phyloP scores from a whole-genome alignment of 2,797 vertebrate genomes.

The Rhabdophis nuchalis region DNA sequence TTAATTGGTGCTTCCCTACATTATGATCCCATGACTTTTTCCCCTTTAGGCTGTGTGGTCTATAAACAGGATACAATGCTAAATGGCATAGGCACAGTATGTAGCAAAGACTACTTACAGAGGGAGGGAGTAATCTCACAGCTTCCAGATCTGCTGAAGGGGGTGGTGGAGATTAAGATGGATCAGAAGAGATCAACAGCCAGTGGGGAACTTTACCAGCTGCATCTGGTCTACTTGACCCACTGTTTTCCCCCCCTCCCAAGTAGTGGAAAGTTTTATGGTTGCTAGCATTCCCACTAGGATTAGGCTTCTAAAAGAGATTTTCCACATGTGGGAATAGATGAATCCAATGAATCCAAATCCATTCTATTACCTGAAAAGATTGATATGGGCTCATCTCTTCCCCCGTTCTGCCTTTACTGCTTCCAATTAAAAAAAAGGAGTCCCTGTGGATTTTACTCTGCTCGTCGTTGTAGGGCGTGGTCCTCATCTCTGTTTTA shows the following conservation, averaged over 20 bases:
- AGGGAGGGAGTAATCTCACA: neutral
- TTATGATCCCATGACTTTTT: neutral
- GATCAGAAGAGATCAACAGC: neutral
- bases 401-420: neutral
- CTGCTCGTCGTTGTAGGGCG: too few species aligned
- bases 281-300: neutral
- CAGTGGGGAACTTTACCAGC: neutral
- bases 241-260: neutral
- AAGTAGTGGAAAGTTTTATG: neutral
- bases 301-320: neutral
- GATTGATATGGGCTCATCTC: neutral
- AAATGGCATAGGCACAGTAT: neutral
- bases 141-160: neutral
- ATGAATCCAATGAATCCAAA: neutral
- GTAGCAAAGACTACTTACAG: neutral
- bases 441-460: neutral
- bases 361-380: neutral
- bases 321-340: neutral
- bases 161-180: neutral
- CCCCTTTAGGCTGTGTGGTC: neutral
- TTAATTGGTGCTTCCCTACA: neutral
- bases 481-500: too few species aligned
- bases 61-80: neutral
- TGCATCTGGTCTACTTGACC: neutral
- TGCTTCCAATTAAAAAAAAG: neutral